Evolutionary conservation across 2,888 invertebrate genomes (phyloP), one percentile per base, ranked within the genome.

Genomic region (Miltochrista miniata): DNA sequence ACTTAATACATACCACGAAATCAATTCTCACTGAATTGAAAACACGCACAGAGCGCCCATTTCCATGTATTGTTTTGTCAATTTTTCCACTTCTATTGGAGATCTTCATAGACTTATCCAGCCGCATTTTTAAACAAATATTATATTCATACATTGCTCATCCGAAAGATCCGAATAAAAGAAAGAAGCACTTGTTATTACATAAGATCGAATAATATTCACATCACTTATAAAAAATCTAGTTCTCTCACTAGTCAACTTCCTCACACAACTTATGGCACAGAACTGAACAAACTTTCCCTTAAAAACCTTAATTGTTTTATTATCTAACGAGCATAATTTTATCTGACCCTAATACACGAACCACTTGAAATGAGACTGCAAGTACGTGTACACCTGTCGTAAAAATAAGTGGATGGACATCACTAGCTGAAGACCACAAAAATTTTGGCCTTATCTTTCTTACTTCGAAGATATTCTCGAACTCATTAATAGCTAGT

Each of bases 271-370:
- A 42, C 40, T 35, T 35, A 36, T 40, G 5, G 13, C 33, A 45
- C 41, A 31, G 36, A 60, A 64, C 63, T 59, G 51, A 65, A 64
- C 56, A 58, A 47, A 7, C 63, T 67, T 63, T 68, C 72, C 71
- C 72, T 60, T 60, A 71, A 56, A 31, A 69, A 68, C 76, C 76
- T 76, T 87, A 89, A 89, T 85, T 79, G 82, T 76, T 72, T 83
- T 74, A 76, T 90, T 89, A 86, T 85, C 87, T 88, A 87, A 89
- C 73, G 79, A 75, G 70, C 59, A 55, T 54, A 66, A 31, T 31
- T 71, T 85, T 85, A 89, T 87, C 86, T 76, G 79, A 64, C 78
- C 81, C 77, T 83, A 86, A 87, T 85, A 79, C 72, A 62, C 64
- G 61, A 87, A 85, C 78, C 72, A 63, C 65, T 64, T 59, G 58